A percentile compares a stretch with the other conserved stretches of the same genome.
These are phyloP conservation scores for Sorex araneus DNA, from an alignment of 2,113 vertebrate genomes.

Conservation along the genomic window DNA sequence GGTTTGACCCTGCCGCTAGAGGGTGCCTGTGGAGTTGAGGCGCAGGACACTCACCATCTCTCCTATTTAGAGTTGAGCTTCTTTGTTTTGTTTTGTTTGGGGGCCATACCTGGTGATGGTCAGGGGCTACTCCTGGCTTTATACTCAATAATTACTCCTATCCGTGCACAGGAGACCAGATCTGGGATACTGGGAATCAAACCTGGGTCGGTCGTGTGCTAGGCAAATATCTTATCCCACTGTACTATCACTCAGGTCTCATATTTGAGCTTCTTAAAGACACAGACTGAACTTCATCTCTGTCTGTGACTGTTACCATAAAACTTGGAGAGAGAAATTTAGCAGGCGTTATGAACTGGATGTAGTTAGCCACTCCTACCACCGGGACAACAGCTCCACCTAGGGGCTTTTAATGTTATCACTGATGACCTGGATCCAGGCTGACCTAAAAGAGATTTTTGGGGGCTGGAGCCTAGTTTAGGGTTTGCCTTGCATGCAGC, in stretches of 20 bases:
- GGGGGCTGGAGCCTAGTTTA: too few relatives aligned
- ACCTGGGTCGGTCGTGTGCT: too few relatives aligned
- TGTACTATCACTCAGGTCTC: too few relatives aligned
- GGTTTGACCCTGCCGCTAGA: background rate
- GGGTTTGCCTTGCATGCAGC: too few relatives aligned
- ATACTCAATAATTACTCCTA: too few relatives aligned
- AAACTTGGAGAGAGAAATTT: background rate
- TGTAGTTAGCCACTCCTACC: background rate
- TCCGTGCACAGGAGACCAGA: too few relatives aligned
- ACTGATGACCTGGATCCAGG: background rate
- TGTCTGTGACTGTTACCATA: background rate
- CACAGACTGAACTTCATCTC: background rate
- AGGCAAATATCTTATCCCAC: too few relatives aligned
- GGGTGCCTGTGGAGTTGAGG: too few relatives aligned
- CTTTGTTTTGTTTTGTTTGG: too few relatives aligned
- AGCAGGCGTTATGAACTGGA: background rate
- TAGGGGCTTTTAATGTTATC: conserved; percentile 51
- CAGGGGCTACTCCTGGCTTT: too few relatives aligned
- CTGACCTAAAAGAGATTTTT: background rate
- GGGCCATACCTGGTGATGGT: too few relatives aligned
- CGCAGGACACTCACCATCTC: background rate
- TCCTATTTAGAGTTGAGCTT: background rate
- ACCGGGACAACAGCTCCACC: conserved; percentile 65
- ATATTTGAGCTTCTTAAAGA: background rate
- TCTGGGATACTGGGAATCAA: too few relatives aligned